A percentile compares a stretch with the other conserved stretches of the same genome.
phyloP scores from a whole-genome alignment of 2,113 vertebrate genomes.

The Scomber colias region DNA sequence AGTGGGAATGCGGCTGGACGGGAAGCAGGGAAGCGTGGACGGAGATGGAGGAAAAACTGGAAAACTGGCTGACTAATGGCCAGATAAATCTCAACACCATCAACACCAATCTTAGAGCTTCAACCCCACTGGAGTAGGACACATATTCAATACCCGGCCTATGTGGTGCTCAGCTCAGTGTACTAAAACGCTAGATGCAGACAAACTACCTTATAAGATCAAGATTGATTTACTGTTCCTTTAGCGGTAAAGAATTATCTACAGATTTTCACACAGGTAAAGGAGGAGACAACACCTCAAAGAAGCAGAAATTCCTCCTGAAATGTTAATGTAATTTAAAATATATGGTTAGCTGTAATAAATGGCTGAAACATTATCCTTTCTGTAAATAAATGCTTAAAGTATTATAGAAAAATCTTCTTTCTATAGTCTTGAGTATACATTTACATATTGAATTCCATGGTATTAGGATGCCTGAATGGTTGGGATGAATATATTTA shows the following conservation, averaged over 20 bases:
- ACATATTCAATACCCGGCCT: slow-evolving; percentile 13
- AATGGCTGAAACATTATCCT: neutral
- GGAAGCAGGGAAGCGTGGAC: slow-evolving; percentile 55
- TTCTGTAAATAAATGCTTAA: neutral
- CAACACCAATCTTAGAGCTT: slow-evolving; percentile 7
- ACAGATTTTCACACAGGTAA: neutral
- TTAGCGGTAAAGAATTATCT: neutral
- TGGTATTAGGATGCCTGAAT: neutral
- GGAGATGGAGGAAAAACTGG: slow-evolving; percentile 25
- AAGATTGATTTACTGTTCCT: slow-evolving; percentile 35
- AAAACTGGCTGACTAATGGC: slow-evolving; percentile 33
- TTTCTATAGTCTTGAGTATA: neutral
- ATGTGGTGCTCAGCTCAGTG: neutral
- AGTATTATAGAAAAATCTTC: neutral
- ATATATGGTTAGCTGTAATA: neutral
- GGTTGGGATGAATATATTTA: slow-evolving; percentile 21
- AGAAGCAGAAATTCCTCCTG: neutral
- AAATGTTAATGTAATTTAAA: neutral
- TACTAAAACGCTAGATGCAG: slow-evolving; percentile 23
- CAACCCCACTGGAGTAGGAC: neutral
- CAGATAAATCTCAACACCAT: slow-evolving; percentile 48
- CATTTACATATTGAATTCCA: neutral
- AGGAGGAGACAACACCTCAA: neutral
- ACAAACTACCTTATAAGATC: slow-evolving; percentile 30
- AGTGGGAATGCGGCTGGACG: slow-evolving; percentile 31